phyloP scores from a whole-genome alignment of 1,140 invertebrate species.

The Popillia japonica region DNA sequence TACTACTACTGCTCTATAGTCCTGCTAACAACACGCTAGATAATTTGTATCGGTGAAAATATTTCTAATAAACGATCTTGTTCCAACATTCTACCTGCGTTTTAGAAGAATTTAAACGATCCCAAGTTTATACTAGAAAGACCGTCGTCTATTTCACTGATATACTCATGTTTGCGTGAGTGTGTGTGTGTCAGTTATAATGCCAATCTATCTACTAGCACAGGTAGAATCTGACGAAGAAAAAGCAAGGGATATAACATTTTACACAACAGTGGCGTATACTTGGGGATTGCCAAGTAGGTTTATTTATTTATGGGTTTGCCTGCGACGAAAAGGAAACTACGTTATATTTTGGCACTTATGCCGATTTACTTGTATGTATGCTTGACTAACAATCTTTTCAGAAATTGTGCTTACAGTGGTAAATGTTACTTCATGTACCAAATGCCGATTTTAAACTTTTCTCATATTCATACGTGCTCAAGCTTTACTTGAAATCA shows the following conservation, averaged over 20 bases:
- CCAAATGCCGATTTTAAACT: too few species aligned
- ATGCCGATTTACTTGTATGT: too few species aligned
- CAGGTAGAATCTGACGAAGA: background rate
- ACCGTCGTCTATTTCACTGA: background rate
- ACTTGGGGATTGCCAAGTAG: too few species aligned
- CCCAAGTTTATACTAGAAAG: conserved; percentile 1
- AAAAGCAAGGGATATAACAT: background rate
- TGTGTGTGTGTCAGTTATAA: background rate
- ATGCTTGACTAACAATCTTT: too few species aligned
- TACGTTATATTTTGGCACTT: too few species aligned
- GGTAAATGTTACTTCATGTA: too few species aligned
- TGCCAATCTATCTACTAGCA: conserved; percentile 2
- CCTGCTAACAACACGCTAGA: background rate
- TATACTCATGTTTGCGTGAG: background rate
- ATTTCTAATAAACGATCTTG: conserved; percentile 35
- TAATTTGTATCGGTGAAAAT: conserved; percentile 35
- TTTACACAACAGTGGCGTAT: too few species aligned
- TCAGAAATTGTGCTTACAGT: too few species aligned
- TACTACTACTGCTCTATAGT: background rate
- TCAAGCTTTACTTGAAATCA: too few species aligned
- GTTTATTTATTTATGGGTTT: too few species aligned
- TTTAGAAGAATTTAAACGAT: conserved; percentile 29
- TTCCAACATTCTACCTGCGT: conserved; percentile 33
- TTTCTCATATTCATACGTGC: too few species aligned
- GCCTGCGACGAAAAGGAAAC: too few species aligned